Percentiles rank a stretch among this genome's conserved stretches.
phyloP scores from a whole-genome alignment of 2,113 vertebrate genomes.

The Brachyistius frenatus region DNA sequence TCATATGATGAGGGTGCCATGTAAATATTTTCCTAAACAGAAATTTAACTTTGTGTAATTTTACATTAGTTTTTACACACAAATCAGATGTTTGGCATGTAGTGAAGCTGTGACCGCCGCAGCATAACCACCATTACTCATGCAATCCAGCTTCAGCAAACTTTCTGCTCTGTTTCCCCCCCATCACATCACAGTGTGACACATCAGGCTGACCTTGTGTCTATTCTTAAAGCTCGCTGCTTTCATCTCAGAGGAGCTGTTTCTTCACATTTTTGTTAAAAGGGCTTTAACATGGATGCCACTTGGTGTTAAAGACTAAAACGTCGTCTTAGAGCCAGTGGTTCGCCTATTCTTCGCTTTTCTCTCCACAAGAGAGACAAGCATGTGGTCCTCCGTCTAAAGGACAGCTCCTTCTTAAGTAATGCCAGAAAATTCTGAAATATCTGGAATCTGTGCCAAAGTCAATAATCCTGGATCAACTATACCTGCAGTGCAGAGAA shows the following conservation, averaged over 20 bases:
- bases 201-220: conserved; percentile 30
- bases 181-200: conserved; percentile 35
- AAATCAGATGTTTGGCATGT: conserved; percentile 44
- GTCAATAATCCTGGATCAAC: conserved; percentile 60
- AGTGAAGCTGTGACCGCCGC: conserved; percentile 37
- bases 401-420: conserved; percentile 49
- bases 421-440: conserved; percentile 64
- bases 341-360: not conserved
- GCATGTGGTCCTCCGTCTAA: conserved; percentile 47
- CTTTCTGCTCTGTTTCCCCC: conserved; percentile 49
- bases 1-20: too few species aligned
- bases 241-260: conserved; percentile 30
- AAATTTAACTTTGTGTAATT: conserved; percentile 7
- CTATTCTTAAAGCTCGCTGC: conserved; percentile 7
- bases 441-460: conserved; percentile 59
- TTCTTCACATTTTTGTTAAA: conserved; percentile 22
- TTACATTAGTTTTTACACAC: conserved; percentile 12
- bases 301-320: conserved; percentile 16
- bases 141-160: conserved; percentile 49
- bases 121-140: conserved; percentile 54
- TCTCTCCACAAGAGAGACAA: conserved; percentile 34
- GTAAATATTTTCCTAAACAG: not conserved
- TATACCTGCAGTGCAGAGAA: conserved; percentile 57
- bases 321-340: not conserved
- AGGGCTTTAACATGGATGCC: not conserved